Conservation (phyloP, 2,113 vertebrate genomes). For the Sula dactylatra region DNA sequence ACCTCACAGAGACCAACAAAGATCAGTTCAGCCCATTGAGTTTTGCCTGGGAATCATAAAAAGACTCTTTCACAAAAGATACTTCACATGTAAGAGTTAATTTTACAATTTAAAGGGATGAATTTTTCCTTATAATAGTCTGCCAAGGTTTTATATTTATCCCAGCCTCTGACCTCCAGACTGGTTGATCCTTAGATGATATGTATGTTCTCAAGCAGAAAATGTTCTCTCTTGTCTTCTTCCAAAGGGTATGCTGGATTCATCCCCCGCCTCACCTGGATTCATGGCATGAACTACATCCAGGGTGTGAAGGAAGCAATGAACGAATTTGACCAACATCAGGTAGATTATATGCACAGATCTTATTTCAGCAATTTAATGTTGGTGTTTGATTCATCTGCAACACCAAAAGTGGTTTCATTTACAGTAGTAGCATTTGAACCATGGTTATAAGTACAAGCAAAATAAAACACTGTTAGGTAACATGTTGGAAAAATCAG, state of each 20-base stretch:
- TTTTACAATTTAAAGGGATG: background rate
- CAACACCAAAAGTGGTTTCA: background rate
- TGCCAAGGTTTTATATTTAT: background rate
- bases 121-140: background rate
- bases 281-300: conserved; percentile 14
- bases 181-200: background rate
- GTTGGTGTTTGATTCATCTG: background rate
- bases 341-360: conserved; percentile 21
- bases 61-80: background rate
- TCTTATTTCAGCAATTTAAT: background rate
- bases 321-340: conserved; percentile 50
- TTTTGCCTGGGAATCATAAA: background rate
- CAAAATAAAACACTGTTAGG: background rate
- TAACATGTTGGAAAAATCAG: background rate
- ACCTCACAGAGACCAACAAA: background rate
- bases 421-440: background rate
- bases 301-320: conserved; percentile 57
- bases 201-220: background rate
- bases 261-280: conserved; percentile 48
- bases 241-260: conserved; percentile 66
- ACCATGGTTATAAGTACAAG: background rate
- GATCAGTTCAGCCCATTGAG: background rate
- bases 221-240: background rate
- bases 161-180: background rate
- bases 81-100: background rate